phyloP scores from a whole-genome alignment of 2,113 vertebrate species.

The Clarias magur region DNA sequence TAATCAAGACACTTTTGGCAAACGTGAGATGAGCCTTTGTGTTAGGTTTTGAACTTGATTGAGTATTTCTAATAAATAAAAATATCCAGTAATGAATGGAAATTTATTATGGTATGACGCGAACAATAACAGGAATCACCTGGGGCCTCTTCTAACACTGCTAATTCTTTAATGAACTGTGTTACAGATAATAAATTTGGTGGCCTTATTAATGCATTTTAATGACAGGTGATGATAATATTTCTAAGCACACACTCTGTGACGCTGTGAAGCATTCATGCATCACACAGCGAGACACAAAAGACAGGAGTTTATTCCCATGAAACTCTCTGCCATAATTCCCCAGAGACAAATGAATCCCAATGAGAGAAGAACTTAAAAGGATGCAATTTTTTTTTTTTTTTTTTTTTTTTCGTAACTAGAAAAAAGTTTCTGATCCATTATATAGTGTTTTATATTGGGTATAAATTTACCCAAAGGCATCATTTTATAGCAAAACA shows the following conservation, averaged over 20 bases:
- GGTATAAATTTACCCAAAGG: neutral
- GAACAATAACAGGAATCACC: neutral
- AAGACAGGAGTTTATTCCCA: neutral
- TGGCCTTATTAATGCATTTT: neutral
- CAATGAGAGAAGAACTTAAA: neutral
- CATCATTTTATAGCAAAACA: neutral
- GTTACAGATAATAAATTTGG: neutral
- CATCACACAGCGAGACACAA: neutral
- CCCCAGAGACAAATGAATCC: neutral
- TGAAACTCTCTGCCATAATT: neutral
- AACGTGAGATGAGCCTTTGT: no score
- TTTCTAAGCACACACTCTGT: neutral
- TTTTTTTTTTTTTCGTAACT: neutral
- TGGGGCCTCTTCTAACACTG: neutral
- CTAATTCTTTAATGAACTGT: neutral
- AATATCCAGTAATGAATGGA: neutral
- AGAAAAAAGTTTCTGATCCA: neutral
- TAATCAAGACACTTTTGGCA: no score
- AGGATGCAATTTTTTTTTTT: neutral
- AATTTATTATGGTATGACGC: neutral
- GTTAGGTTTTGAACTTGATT: neutral
- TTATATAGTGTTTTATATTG: neutral
- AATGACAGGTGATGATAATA: slow-evolving; percentile 1
- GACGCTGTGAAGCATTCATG: slow-evolving; percentile 1
- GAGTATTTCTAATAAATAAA: neutral